A percentile compares a stretch with the other conserved stretches of the same genome.
phyloP scores from a whole-genome alignment of 35 echinoderm and acorn worm species.

The Apostichopus californicus region DNA sequence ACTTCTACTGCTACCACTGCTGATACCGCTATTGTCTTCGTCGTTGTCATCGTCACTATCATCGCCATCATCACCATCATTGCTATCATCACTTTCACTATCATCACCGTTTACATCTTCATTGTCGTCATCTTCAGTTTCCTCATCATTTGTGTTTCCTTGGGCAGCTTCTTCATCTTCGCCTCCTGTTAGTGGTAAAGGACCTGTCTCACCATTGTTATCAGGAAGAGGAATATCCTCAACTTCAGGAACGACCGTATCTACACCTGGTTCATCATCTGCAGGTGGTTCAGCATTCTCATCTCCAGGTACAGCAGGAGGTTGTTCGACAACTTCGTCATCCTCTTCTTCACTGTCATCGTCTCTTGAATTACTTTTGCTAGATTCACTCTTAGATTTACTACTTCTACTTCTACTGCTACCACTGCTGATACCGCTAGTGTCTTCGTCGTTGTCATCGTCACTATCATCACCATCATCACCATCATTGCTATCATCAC shows the following conservation, averaged over 20 bases:
- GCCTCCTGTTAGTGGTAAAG: neutral
- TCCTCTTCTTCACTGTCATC: neutral
- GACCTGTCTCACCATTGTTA: neutral
- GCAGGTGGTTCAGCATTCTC: neutral
- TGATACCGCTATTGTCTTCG: too few relatives aligned
- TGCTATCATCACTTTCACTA: neutral
- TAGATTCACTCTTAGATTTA: neutral
- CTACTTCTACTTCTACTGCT: too few relatives aligned
- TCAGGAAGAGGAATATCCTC: neutral
- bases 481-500: neutral
- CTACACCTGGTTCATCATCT: neutral
- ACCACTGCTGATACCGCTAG: too few relatives aligned
- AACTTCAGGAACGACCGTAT: neutral
- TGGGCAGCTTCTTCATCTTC: neutral
- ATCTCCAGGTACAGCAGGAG: neutral
- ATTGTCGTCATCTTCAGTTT: slow-evolving; percentile 1
- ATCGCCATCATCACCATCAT: neutral
- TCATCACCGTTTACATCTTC: neutral
- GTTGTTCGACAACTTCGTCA: neutral
- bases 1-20: too few relatives aligned
- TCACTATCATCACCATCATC: neutral
- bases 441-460: neutral
- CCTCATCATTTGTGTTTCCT: neutral
- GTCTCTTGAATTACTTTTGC: neutral
- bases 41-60: neutral